Evolutionary conservation across 2,113 vertebrate species (phyloP), one percentile per base, ranked within the genome.

Genomic region (Bujurquina vittata): DNA sequence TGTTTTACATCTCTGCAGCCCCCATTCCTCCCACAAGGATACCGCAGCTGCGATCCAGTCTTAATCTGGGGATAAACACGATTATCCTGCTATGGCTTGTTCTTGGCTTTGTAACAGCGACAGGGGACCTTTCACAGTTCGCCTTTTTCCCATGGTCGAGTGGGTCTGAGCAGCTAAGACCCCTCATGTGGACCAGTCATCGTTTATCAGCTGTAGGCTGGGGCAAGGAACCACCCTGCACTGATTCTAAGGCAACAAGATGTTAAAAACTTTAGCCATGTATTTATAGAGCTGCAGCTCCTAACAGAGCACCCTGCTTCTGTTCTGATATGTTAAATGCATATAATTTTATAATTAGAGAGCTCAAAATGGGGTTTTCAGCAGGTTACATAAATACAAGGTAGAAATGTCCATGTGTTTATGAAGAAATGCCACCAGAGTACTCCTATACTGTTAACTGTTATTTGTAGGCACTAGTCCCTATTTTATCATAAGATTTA

Each of bases 31-130:
- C 93, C 93, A 92, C 93, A 94, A 94, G 91, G 95, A 96, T 91
- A 91, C 95, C 92, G 95, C 97, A 97, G 96, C 96, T 97, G 96
- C 94, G 84, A 96, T 95, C 95, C 94, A 88, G 93, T 95, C 96
- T 97, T 98, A 98, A 98, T 98, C 97, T 97, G 94, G 93, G 95
- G 96, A 97, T 97, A 97, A 96, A 96, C 77, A 77, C 80, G 96
- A 97, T 96, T 96, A 97, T 97, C 96, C 94, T 86, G 92, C 95
- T 94, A 95, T 91, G 91, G 94, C 94, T 96, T 95, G 96, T 96
- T 96, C 92, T 95, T 93, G 95, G 97, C 96, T 97, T 97, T 97
- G 96, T 96, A 96, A 95, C 93, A 91, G 95, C 96, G 92, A 96
- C 96, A 95, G 95, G 96, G 95, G 96, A 97, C 93, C 96, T 97